phyloP scores from a whole-genome alignment of 2,797 vertebrate species.

The Buphagus erythrorhynchus region DNA sequence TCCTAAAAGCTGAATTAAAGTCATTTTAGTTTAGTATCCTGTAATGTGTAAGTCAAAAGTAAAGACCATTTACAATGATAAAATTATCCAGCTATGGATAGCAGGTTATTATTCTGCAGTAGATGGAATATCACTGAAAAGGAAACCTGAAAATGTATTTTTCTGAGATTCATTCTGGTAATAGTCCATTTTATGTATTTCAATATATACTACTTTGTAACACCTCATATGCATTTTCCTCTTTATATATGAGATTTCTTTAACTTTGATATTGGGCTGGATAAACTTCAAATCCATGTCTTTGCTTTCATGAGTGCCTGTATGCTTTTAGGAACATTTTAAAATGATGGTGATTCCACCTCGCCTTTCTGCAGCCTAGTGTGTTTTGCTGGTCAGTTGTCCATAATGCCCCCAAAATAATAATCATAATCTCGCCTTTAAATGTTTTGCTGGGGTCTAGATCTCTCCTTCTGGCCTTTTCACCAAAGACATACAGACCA shows the following conservation, averaged over 20 bases:
- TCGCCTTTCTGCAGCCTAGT: not conserved
- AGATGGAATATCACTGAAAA: not conserved
- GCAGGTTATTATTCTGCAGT: not conserved
- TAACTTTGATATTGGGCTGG: not conserved
- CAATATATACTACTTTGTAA: not conserved
- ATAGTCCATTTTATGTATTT: not conserved
- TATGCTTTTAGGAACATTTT: not conserved
- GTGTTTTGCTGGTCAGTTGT: not conserved
- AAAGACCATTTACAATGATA: not conserved
- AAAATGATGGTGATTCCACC: not conserved
- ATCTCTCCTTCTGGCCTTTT: not conserved
- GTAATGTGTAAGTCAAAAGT: not conserved
- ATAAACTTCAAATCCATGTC: not conserved
- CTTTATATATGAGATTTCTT: not conserved
- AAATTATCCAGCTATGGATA: not conserved
- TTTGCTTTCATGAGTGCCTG: not conserved
- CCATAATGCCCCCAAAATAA: not conserved
- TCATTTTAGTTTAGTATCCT: not conserved
- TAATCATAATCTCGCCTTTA: not conserved
- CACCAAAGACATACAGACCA: not conserved
- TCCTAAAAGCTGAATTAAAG: constrained; percentile 4
- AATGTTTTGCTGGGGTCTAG: not conserved
- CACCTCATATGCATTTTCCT: not conserved
- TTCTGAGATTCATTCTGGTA: not conserved
- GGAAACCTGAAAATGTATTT: not conserved